Percentiles rank a stretch among this genome's conserved stretches.
Conservation (phyloP, 2,888 invertebrate genomes). For the Hermodice carunculata region DNA sequence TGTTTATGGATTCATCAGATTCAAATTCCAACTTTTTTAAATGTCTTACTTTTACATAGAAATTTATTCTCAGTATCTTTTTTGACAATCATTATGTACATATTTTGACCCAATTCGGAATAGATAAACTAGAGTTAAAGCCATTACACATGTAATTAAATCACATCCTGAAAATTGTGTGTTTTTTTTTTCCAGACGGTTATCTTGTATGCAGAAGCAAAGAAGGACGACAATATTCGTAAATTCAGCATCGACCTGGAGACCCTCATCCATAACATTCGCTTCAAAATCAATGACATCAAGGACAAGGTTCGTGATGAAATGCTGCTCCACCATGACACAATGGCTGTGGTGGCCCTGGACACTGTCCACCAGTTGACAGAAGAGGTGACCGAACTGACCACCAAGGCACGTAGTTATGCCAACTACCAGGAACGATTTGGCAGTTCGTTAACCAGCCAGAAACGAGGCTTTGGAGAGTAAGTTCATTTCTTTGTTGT, state of each 20-base stretch:
- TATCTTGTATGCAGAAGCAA: slow-evolving; percentile 68
- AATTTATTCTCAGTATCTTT: too few species aligned
- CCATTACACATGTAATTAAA: background rate
- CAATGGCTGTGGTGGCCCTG: slow-evolving; percentile 61
- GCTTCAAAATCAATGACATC: slow-evolving; percentile 59
- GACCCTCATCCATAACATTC: slow-evolving; percentile 59
- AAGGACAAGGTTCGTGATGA: slow-evolving; percentile 65
- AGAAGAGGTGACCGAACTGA: slow-evolving; percentile 58
- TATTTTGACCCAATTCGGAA: too few species aligned
- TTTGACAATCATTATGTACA: too few species aligned
- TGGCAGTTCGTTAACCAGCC: slow-evolving; percentile 62
- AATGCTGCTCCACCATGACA: slow-evolving; percentile 61
- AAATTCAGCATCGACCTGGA: slow-evolving; percentile 67
- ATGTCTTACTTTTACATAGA: too few species aligned
- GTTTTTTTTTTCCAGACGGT: slow-evolving; percentile 54
- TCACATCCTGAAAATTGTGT: background rate
- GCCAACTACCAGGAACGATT: slow-evolving; percentile 69
- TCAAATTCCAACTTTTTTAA: too few species aligned
- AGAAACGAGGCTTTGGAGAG: slow-evolving; percentile 46
- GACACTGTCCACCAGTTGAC: slow-evolving; percentile 62
- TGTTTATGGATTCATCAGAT: too few species aligned
- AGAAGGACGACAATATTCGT: slow-evolving; percentile 69
- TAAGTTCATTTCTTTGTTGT: slow-evolving; percentile 16
- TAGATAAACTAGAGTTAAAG: too few species aligned
- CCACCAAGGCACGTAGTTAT: slow-evolving; percentile 65